Conservation (phyloP, 2,113 vertebrate species). For the Pelmatolapia mariae region DNA sequence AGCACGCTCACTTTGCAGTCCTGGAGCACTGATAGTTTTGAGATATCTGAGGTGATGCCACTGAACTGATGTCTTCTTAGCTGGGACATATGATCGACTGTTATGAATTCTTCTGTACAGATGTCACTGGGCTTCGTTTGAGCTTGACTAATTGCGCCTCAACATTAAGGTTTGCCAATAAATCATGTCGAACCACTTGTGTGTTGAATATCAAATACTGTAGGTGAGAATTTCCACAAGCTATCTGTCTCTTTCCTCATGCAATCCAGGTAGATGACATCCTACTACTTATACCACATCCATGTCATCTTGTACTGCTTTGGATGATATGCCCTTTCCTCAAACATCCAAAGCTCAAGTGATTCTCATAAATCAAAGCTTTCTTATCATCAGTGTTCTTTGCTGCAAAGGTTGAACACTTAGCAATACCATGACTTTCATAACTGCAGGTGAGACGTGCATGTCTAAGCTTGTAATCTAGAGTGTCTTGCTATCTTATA, state of each 20-base stretch:
- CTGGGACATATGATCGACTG: background rate
- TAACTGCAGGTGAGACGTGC: background rate
- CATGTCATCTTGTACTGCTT: background rate
- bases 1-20: background rate
- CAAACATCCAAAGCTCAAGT: background rate
- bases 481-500: background rate
- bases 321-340: background rate
- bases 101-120: background rate
- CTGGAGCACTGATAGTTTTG: background rate
- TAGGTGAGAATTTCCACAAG: background rate
- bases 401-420: background rate
- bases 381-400: background rate
- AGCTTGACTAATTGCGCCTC: background rate
- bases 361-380: background rate
- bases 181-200: background rate
- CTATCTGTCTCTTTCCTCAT: background rate
- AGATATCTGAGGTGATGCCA: slow-evolving; percentile 8
- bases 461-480: background rate
- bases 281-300: background rate
- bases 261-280: background rate
- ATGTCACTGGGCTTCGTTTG: background rate
- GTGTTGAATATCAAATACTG: background rate
- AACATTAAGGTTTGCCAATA: background rate
- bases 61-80: background rate
- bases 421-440: background rate